Evolutionary conservation across 2,113 vertebrate genomes (phyloP).

Genomic region (Epinephelus fuscoguttatus): DNA sequence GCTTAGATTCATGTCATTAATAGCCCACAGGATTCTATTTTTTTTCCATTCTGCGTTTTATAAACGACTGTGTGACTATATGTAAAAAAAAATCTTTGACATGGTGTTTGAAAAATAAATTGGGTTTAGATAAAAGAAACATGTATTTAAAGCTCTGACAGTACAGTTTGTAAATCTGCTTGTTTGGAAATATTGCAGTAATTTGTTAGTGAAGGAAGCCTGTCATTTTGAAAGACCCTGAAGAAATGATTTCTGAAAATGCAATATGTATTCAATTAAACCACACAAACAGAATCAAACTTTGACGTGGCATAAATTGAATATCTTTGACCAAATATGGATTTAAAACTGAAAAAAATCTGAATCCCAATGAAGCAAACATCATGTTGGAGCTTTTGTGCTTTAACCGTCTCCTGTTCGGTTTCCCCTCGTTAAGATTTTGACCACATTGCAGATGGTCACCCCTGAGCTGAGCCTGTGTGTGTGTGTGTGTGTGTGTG

Average conservation of each 20-base stretch:
- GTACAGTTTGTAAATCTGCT: constrained; percentile 30
- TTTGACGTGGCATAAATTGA: not conserved
- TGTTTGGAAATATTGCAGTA: constrained; percentile 28
- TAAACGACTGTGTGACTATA: not conserved
- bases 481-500: constrained; percentile 4
- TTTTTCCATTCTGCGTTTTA: not conserved
- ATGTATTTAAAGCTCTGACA: constrained; percentile 25
- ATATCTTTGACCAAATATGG: constrained; percentile 2
- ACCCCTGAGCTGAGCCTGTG: constrained; percentile 51
- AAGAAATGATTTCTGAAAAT: constrained; percentile 9
- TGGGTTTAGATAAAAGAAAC: constrained; percentile 31
- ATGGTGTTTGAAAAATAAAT: constrained; percentile 29
- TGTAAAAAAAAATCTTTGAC: not conserved
- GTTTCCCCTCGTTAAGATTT: constrained; percentile 54
- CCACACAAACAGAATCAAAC: constrained; percentile 10
- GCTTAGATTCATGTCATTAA: constrained; percentile 15
- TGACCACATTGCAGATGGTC: constrained; percentile 73
- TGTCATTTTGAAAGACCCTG: not conserved
- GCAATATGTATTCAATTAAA: constrained; percentile 17
- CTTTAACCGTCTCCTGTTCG: not conserved
- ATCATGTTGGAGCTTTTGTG: not conserved
- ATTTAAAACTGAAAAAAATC: constrained; percentile 1
- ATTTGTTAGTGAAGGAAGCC: constrained; percentile 6
- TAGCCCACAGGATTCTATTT: constrained; percentile 5
- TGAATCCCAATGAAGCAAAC: not conserved